phyloP scores from a whole-genome alignment of 2,113 vertebrate genomes.

The Caranx ignobilis region DNA sequence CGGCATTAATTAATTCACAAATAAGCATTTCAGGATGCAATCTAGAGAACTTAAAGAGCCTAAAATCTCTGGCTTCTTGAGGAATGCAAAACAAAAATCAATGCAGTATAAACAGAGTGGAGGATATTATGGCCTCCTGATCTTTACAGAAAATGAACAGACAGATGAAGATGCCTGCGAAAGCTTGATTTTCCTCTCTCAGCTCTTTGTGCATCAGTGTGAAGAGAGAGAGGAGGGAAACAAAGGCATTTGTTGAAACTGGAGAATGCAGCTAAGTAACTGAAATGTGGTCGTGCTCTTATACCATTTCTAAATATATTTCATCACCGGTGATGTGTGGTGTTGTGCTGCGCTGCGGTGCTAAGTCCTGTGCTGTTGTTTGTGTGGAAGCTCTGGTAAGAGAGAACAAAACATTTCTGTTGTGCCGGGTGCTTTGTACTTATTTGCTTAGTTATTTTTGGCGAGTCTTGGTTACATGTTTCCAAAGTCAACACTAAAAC shows the following conservation, averaged over 20 bases:
- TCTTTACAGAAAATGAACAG: conserved; percentile 30
- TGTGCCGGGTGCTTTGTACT: conserved; percentile 20
- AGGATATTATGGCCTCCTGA: conserved; percentile 25
- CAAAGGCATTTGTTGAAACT: conserved; percentile 41
- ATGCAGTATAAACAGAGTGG: conserved; percentile 20
- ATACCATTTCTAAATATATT: conserved; percentile 33
- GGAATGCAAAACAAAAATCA: conserved; percentile 36
- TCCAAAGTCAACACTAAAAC: conserved; percentile 55
- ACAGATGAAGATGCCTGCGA: conserved; percentile 16
- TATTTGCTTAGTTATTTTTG: neutral
- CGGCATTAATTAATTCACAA: conserved; percentile 19
- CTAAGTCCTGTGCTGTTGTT: conserved; percentile 57
- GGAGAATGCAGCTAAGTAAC: conserved; percentile 45
- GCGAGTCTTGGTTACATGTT: conserved; percentile 43
- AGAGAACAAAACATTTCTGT: conserved; percentile 22
- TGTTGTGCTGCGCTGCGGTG: conserved; percentile 30
- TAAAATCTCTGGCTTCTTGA: conserved; percentile 18
- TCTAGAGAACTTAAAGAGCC: neutral
- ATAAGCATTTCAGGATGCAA: conserved; percentile 34
- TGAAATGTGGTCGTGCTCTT: conserved; percentile 26
- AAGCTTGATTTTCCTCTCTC: neutral
- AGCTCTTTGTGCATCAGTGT: conserved; percentile 1
- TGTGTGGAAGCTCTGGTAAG: conserved; percentile 36
- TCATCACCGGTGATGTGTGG: conserved; percentile 33
- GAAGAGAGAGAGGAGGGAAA: conserved; percentile 18